A percentile compares a stretch with the other conserved stretches of the same genome.
These are phyloP conservation scores for Heterodera filipjevi DNA, from an alignment of 2,888 invertebrate species.

Conservation along the genomic window DNA sequence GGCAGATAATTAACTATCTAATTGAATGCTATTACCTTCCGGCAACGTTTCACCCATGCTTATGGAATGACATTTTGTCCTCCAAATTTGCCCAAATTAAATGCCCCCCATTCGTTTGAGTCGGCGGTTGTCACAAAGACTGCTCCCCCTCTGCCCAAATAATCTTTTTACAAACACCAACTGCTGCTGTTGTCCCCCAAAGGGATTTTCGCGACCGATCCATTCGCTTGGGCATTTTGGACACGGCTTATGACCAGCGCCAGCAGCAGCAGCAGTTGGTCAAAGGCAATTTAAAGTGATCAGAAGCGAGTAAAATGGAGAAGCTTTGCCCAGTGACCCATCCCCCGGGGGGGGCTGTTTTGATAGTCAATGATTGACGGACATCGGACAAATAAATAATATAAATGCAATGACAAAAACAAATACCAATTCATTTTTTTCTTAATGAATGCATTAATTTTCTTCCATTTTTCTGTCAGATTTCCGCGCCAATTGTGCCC, in stretches of 20 bases:
- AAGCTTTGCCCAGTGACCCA: neutral
- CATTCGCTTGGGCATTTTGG: neutral
- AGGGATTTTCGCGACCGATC: neutral
- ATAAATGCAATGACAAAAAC: neutral
- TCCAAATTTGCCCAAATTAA: neutral
- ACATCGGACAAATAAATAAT: neutral
- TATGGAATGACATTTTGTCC: neutral
- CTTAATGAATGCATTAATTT: neutral
- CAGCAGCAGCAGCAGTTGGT: neutral
- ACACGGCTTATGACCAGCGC: neutral
- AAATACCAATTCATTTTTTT: neutral
- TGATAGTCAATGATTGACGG: slow-evolving; percentile 1
- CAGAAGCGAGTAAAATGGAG: neutral
- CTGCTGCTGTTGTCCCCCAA: neutral
- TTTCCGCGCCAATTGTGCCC: neutral
- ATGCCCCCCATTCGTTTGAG: neutral
- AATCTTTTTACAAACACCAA: slow-evolving; percentile 1
- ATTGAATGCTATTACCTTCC: no score
- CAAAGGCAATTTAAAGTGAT: neutral
- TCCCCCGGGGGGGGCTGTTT: slow-evolving; percentile 1
- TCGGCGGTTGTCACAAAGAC: neutral
- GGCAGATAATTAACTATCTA: no score
- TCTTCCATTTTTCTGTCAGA: neutral
- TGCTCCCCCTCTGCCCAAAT: neutral
- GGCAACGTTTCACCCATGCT: no score